Base-by-base conservation (phyloP, 1,140 invertebrate species). In the Drosophila lowei region DNA sequence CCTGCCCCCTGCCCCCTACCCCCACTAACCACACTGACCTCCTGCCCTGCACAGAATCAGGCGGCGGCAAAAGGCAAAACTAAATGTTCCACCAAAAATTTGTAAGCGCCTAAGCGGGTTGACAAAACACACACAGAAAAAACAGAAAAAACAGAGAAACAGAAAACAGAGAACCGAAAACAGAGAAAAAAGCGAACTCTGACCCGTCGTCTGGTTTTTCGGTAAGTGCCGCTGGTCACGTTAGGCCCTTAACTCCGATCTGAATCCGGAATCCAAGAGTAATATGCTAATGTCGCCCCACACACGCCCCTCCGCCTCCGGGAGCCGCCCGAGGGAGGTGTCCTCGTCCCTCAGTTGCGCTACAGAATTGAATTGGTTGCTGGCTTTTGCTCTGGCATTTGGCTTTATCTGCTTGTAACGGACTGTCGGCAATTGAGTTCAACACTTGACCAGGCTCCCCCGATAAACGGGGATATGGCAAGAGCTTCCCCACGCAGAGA, bases 181-280 rank as follows among this genome's bases (percentile, higher is more conserved):
- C n/a, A 28, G 8, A n/a, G 7, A 1, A n/a, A 30, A 48, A 23
- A 11, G 25, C 11, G 64, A 11, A 25, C 34, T 38, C 34, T 38
- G 9, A 11, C 34, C 11, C 34, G 34, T 38, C 34, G 34, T 38
- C 11, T 13, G 34, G 34, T 38, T 13, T 38, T 38, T 38, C 3
- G 34, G 34, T 38, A 85, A 85, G 80, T 85, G 71, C 81, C 77
- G 59, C 58, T 77, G 81, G 81, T 85, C 81, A 85, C 81, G 81
- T 81, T 62, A 77, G 48, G 41, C 11, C 48, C 6, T 9, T 30
- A 30, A 30, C 46, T 43, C 23, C 8, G 30, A 9, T 41, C 34
- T 48, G 30, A 18, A 44, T 56, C 23, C 49, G 63, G 8, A 52
- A 55, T 50, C 62, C 46, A 8, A 54, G 62, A 30, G 30, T 68